Evolutionary conservation across 2,888 invertebrate genomes (phyloP), one percentile per base, ranked within the genome.

Genomic region (Rhagium mordax): DNA sequence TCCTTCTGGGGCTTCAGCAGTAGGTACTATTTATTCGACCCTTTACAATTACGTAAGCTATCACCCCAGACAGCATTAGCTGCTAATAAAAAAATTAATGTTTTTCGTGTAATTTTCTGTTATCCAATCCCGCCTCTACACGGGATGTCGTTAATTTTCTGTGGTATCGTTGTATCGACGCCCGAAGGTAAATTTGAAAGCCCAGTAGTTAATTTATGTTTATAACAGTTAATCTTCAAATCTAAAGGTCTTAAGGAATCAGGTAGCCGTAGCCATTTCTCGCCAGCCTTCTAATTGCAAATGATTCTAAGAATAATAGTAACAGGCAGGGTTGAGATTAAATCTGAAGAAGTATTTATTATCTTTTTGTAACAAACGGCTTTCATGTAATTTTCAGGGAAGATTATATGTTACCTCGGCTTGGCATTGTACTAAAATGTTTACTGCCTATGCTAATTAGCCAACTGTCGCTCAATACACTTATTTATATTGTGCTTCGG

Each of bases 181-280:
- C 79, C 78, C 61, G 47, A 68, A 75, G 80, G 75, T 71, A 78
- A 72, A 80, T 78, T 80, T 77, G 77, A 79, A 81, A 81, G 81
- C 80, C 81, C 81, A 76, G 81, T 81, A 81, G 81, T 81, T 81
- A 78, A 78, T 80, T 78, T 76, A 77, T 24, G 74, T 77, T 76
- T 76, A 77, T 75, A 74, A 71, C 29, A 29, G 57, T 59, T 78
- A 72, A 78, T 78, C 77, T 77, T 70, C 69, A 70, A 76, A 78
- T 78, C 77, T 76, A 7, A 59, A 65, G 67, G 71, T 15, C 33
- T 29, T 16, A 59, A 33, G 10, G 20, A 29, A 66, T 70, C 78
- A 78, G 78, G 77, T 77, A 78, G 78, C 60, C 62, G 33, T 18
- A 67, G 53, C 18, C 55, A 41, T 59, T 51, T 51, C 21, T 62